Percentiles rank a stretch among this genome's conserved stretches.
phyloP scores from a whole-genome alignment of 2,113 vertebrate species.

The Chiloscyllium plagiosum region DNA sequence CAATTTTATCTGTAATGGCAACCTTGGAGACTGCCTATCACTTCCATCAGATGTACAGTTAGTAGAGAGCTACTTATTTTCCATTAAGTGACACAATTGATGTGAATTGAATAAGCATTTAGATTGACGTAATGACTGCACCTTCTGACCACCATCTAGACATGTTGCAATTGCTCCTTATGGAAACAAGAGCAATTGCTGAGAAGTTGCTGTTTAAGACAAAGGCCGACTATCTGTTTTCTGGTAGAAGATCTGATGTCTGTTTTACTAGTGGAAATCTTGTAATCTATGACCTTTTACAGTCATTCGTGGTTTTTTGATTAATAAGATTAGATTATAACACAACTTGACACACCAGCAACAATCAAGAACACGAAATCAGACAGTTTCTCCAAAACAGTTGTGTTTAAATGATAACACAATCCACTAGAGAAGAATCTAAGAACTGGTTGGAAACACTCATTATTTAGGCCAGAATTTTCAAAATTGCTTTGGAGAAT shows the following conservation, averaged over 20 bases:
- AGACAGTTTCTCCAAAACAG: background rate
- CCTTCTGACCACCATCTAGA: background rate
- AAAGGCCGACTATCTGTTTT: background rate
- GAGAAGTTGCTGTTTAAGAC: background rate
- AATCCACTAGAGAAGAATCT: background rate
- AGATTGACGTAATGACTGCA: background rate
- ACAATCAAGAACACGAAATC: background rate
- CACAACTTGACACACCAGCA: background rate
- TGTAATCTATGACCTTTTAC: background rate
- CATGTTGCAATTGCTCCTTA: background rate
- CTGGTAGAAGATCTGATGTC: background rate
- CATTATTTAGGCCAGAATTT: background rate
- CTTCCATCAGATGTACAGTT: background rate
- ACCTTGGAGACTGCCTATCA: background rate
- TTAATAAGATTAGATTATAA: background rate
- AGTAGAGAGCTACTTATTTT: background rate
- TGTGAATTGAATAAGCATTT: background rate
- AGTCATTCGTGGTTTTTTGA: background rate
- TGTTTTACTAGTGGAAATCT: background rate
- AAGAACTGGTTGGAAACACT: background rate
- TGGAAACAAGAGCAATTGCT: background rate
- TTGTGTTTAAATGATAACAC: background rate
- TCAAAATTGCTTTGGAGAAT: background rate
- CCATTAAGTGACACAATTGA: background rate
- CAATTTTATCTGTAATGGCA: constrained; percentile 29